Evolutionary conservation across 2,113 vertebrate species (phyloP).

Genomic region (Cololabis saira): DNA sequence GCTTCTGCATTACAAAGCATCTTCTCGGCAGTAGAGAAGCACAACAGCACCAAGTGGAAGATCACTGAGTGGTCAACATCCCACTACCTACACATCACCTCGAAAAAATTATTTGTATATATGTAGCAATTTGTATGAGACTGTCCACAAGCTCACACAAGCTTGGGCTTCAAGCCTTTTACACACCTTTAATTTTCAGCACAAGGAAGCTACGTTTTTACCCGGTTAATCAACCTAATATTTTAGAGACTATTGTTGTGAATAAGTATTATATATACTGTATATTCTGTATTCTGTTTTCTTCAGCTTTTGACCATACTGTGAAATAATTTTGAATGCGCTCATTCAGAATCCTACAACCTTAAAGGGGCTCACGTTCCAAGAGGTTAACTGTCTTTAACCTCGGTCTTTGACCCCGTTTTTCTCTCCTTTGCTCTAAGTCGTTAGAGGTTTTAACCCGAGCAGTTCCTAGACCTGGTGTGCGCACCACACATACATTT

Average conservation of each 20-base stretch:
- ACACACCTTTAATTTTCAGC: conserved; percentile 52
- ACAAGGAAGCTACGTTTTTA: conserved; percentile 64
- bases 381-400: conserved; percentile 39
- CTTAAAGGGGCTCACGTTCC: conserved; percentile 22
- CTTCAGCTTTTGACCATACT: conserved; percentile 64
- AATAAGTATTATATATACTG: conserved; percentile 35
- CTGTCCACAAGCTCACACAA: conserved; percentile 48
- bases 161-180: conserved; percentile 42
- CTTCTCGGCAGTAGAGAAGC: conserved; percentile 59
- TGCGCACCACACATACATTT: conserved; percentile 25
- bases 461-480: conserved; percentile 34
- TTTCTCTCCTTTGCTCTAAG: conserved; percentile 39
- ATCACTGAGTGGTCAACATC: conserved; percentile 17
- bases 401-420: conserved; percentile 18
- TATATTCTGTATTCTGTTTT: conserved; percentile 51
- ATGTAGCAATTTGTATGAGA: conserved; percentile 65
- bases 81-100: conserved; percentile 31
- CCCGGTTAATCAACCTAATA: conserved; percentile 30
- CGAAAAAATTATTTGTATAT: conserved; percentile 52
- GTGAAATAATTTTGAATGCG: conserved; percentile 77
- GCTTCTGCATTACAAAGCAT: conserved; percentile 66
- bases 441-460: conserved; percentile 38
- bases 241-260: conserved; percentile 31
- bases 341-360: conserved; percentile 52
- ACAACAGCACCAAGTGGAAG: not conserved